Conservation (phyloP, 2,797 vertebrate species). For the Notoglanidium macrostoma region DNA sequence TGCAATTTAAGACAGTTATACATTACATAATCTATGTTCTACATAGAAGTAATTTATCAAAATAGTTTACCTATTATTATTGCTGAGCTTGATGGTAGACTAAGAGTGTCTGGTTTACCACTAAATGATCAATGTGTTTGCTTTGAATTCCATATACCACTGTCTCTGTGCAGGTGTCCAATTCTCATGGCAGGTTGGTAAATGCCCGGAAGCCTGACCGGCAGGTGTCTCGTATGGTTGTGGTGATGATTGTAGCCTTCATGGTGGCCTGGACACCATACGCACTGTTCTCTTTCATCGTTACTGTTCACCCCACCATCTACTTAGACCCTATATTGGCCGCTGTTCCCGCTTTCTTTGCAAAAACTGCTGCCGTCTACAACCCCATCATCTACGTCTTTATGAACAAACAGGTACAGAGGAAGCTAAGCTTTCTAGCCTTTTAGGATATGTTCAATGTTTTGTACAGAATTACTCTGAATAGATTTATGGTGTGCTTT, state of each 20-base stretch:
- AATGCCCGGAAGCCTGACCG: conserved; percentile 81
- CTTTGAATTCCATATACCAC: neutral
- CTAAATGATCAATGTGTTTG: neutral
- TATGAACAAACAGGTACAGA: conserved; percentile 90
- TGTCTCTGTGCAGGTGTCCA: conserved; percentile 76
- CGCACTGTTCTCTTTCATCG: conserved; percentile 80
- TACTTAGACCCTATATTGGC: conserved; percentile 82
- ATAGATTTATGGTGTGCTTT: neutral
- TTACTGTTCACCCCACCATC: conserved; percentile 79
- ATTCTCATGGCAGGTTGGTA: conserved; percentile 75
- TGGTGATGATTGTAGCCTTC: conserved; percentile 88
- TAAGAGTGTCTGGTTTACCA: neutral
- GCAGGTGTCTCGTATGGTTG: conserved; percentile 88
- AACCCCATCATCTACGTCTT: conserved; percentile 92
- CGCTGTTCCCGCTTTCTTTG: conserved; percentile 86
- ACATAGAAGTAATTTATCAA: neutral
- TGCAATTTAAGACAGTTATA: neutral
- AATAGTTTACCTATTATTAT: neutral
- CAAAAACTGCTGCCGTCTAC: conserved; percentile 88
- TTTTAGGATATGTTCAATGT: neutral
- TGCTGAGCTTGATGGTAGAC: neutral
- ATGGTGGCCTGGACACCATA: conserved; percentile 89
- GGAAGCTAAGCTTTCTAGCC: no score
- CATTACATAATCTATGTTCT: neutral
- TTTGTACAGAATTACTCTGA: neutral